Evolutionary conservation across 2,888 invertebrate genomes (phyloP), one percentile per base, ranked within the genome.

Genomic region (Drymonia ruficornis): DNA sequence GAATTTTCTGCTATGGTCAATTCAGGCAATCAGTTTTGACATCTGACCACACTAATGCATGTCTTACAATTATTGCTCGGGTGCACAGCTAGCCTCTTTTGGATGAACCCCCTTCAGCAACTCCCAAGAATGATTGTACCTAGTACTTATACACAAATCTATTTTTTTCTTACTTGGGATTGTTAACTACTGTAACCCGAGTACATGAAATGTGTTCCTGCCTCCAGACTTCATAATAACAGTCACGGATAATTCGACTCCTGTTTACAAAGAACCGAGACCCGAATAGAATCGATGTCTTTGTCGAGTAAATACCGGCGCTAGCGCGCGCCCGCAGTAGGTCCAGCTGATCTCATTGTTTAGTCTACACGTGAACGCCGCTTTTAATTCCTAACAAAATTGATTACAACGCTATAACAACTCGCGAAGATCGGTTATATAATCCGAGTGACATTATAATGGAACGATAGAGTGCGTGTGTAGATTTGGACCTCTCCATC

Each of bases 261-360:
- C 65, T 70, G 67, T 70, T 70, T 70, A 70, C 52, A 63, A 63
- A 53, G 63, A 63, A 54, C 61, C 55, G 56, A 52, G 59, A 49
- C 49, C 51, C 49, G 61, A 68, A 68, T 59, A 72, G 70, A 85
- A 83, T 76, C 78, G 72, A 75, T 80, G 83, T 84, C 84, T 80
- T 81, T 84, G 83, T 81, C 78, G 73, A 70, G 70, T 65, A 70
- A 73, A 63, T 75, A 71, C 65, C 69, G 65, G 61, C 66, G 67
- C 67, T 72, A 72, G 72, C 72, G 73, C 75, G 77, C 70, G 65
- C 67, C 74, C 72, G 72, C 70, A 69, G 70, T 74, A 66, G 65
- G 73, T 71, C 69, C 81, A 81, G 83, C 84, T 91, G 91, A 91
- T 87, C 86, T 90, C 91, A 91, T 90, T 91, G 91, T 91, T 91